Evolutionary conservation across 2,113 vertebrate genomes (phyloP), one percentile per base, ranked within the genome.

Genomic region (Micronycteris hirsuta): DNA sequence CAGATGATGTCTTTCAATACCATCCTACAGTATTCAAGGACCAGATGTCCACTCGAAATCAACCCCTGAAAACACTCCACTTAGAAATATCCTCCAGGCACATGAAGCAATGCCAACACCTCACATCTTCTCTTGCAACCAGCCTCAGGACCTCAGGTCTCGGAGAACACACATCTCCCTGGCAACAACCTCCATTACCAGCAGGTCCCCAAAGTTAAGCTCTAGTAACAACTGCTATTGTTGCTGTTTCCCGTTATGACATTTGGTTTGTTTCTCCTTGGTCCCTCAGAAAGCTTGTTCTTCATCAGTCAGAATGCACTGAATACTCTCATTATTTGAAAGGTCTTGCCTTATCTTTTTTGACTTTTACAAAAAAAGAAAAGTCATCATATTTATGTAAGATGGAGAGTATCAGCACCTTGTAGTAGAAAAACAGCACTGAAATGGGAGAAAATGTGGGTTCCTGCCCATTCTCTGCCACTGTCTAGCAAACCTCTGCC

Each of bases 221-320:
- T 26, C 74, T 14, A 16, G 31, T 13, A 7, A 61, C 22, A 17
- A 36, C 6, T 43, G 20, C 19, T 7, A 24, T 1, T 20, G 36
- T 0, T 76, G 31, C 31, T 33, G 0, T 6, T 58, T 85, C 38
- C 6, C 4, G 0, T 61, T 7, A 4, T 28, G 43, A 33, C 4
- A 4, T 38, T 58, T 19, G 26, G 38, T 28, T 67, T 22, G 1
- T 33, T 71, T 65, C 54, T 56, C 56, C 33, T 7, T 54, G 56
- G 2, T 24, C 12, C 20, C 4, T 61, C 38, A 16, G 38, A 68
- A 76, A 43, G 3, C 7, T 16, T n/a, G 71, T 33, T 43, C 78
- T 31, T 38, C 0, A 20, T 3, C 13, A 3, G 6, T 76, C 56
- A 71, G 83, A 88, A n/a, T 7, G 78, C 14, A 33, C 11, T 11